Conservation (phyloP, 2,797 vertebrate species). For the Sparus aurata region DNA sequence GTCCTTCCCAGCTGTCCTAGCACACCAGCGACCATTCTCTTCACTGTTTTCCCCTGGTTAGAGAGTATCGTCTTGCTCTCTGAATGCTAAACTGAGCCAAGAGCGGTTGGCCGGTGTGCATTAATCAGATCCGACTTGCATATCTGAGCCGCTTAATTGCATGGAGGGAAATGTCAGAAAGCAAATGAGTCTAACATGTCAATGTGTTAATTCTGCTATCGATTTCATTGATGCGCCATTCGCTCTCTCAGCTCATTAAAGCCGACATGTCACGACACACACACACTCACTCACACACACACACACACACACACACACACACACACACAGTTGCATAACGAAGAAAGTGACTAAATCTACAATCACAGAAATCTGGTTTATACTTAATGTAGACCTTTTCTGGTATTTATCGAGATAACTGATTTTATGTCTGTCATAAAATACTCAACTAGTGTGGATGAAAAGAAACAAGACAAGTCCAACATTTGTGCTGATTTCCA, state of each 20-base stretch:
- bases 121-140: constrained; percentile 82
- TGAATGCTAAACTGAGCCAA: constrained; percentile 47
- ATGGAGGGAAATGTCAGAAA: constrained; percentile 82
- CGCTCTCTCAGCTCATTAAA: constrained; percentile 80
- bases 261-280: constrained; percentile 63
- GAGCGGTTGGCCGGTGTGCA: constrained; percentile 31
- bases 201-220: constrained; percentile 85
- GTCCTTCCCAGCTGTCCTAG: neutral
- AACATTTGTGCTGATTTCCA: neutral
- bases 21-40: constrained; percentile 12
- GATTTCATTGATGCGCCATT: constrained; percentile 79
- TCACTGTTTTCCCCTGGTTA: neutral
- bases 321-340: neutral
- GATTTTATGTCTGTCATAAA: neutral
- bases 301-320: constrained; percentile 14
- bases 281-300: constrained; percentile 20
- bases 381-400: neutral
- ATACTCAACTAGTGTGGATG: no score
- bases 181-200: constrained; percentile 81
- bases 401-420: neutral
- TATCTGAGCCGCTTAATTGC: constrained; percentile 82
- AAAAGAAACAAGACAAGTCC: no score
- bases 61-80: constrained; percentile 10
- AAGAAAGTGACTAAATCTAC: neutral
- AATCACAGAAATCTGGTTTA: neutral